These are phyloP conservation scores for Psittacus erithacus DNA, from an alignment of 2,113 vertebrate species.

Conservation along the genomic window DNA sequence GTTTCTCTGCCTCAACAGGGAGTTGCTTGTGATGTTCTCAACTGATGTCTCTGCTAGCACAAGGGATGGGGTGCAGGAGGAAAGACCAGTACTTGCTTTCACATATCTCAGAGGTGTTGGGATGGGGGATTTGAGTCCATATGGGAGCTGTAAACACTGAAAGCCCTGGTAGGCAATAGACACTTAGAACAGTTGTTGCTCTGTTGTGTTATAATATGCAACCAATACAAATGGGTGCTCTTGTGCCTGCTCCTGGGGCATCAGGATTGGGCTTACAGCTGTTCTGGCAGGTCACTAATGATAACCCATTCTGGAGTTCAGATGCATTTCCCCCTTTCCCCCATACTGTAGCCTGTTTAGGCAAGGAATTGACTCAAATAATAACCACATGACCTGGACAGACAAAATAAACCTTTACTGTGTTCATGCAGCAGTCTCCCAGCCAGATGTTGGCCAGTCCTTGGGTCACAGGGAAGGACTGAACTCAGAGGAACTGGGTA, in stretches of 20 bases:
- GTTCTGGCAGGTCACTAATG: not conserved
- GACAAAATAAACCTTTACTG: not conserved
- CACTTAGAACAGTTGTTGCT: not conserved
- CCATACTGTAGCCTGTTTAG: not conserved
- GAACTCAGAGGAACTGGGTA: not conserved
- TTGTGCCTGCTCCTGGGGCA: not conserved
- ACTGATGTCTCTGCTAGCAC: not conserved
- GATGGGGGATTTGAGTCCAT: not conserved
- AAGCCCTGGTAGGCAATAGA: not conserved
- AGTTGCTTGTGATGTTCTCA: not conserved
- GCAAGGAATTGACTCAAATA: not conserved
- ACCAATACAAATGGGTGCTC: not conserved
- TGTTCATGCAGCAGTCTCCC: not conserved
- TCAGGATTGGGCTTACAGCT: not conserved
- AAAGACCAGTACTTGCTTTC: not conserved
- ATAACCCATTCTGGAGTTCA: not conserved
- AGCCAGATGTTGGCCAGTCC: not conserved
- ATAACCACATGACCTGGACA: not conserved
- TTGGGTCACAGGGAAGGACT: not conserved
- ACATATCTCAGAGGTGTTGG: not conserved
- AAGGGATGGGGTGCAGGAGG: not conserved
- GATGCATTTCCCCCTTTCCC: not conserved
- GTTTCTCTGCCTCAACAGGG: not conserved
- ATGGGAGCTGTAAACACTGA: not conserved
- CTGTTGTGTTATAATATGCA: not conserved